Evolutionary conservation across 2,888 invertebrate species (phyloP).

Genomic region (Agrotis exclamationis): DNA sequence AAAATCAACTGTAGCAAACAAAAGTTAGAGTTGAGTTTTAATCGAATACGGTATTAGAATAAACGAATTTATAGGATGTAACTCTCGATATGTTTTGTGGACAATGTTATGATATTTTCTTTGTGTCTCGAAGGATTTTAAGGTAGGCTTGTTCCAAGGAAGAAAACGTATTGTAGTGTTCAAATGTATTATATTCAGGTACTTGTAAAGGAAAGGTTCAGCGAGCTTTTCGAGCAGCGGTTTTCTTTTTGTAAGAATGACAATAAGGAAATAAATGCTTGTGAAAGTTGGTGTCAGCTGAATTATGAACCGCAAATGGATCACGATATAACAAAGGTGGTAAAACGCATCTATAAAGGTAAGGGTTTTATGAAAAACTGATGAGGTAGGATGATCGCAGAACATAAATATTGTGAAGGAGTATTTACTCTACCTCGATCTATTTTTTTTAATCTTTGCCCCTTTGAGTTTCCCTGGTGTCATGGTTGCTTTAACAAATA

Average conservation of each 20-base stretch:
- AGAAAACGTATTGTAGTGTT: slow-evolving; percentile 50
- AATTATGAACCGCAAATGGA: slow-evolving; percentile 26
- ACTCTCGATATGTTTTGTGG: slow-evolving; percentile 57
- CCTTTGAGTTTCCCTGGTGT: no score
- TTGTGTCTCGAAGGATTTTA: slow-evolving; percentile 48
- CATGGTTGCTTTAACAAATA: no score
- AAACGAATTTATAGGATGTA: slow-evolving; percentile 51
- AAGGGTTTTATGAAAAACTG: slow-evolving; percentile 4
- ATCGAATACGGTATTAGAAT: slow-evolving; percentile 12
- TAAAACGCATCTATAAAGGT: neutral
- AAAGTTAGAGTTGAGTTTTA: slow-evolving; percentile 12
- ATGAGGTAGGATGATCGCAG: neutral
- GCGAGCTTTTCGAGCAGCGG: neutral
- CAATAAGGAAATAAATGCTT: slow-evolving; percentile 10
- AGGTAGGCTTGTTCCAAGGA: slow-evolving; percentile 45
- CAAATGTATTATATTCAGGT: slow-evolving; percentile 26
- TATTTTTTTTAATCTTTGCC: neutral
- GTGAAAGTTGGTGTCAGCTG: slow-evolving; percentile 25
- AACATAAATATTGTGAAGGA: slow-evolving; percentile 1
- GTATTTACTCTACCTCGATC: neutral
- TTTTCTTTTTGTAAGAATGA: slow-evolving; percentile 23
- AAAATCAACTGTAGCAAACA: accelerated
- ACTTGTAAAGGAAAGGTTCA: slow-evolving; percentile 15
- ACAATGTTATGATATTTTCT: slow-evolving; percentile 60
- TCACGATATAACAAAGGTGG: neutral